A percentile compares a stretch with the other conserved stretches of the same genome.
These are phyloP conservation scores for Microcebus griseorufus DNA, from an alignment of 2,113 vertebrate genomes.

Conservation along the genomic window DNA sequence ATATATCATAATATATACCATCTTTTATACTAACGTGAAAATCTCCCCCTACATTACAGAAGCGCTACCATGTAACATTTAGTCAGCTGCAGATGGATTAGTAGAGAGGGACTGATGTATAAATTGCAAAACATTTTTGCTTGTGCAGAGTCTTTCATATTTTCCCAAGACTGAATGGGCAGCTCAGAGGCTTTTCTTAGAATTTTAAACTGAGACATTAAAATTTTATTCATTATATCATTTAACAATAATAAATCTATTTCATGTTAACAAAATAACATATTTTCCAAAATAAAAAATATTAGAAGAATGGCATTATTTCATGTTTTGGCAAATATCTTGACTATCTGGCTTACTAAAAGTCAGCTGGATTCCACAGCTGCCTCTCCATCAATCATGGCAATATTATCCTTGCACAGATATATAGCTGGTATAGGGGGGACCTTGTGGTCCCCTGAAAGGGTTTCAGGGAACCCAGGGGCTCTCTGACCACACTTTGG, in stretches of 20 bases:
- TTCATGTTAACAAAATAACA: neutral
- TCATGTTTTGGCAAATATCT: neutral
- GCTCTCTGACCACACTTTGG: neutral
- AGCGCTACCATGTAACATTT: neutral
- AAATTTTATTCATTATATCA: neutral
- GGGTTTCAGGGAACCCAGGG: neutral
- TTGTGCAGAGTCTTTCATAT: neutral
- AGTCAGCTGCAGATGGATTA: neutral
- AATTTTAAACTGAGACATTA: slow-evolving; percentile 22
- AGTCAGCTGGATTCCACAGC: neutral
- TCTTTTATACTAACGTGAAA: neutral
- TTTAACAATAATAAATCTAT: neutral
- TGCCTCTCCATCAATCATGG: neutral
- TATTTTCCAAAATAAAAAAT: neutral
- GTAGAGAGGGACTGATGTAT: neutral
- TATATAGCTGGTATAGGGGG: neutral
- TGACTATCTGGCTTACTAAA: neutral
- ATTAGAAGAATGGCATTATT: neutral
- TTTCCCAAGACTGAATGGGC: neutral
- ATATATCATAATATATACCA: neutral
- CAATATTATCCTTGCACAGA: neutral
- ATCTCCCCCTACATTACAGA: neutral
- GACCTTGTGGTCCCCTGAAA: fast-evolving
- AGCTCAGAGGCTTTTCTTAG: neutral
- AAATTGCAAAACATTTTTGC: neutral